Evolutionary conservation across 2,888 invertebrate species (phyloP), one percentile per base, ranked within the genome.

Genomic region (Drepanosiphum platanoidis): DNA sequence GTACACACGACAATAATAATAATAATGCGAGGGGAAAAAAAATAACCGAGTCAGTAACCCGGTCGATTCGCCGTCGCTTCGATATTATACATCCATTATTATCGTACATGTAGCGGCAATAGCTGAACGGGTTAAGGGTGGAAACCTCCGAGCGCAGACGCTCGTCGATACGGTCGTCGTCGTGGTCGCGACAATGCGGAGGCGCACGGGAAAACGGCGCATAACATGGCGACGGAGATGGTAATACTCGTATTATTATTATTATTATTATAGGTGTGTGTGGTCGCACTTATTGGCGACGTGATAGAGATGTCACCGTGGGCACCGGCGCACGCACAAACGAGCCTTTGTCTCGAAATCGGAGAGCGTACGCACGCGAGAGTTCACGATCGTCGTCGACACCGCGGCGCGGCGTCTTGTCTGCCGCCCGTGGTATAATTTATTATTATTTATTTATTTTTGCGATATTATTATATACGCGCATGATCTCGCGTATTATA

Each of bases 221-320:
- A 39, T 39, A 58, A 9, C 1, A 0, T n/a, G n/a, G n/a, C n/a
- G n/a, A n/a, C n/a, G n/a, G n/a, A n/a, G n/a, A n/a, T n/a, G n/a
- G n/a, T n/a, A n/a, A n/a, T n/a, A n/a, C n/a, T n/a, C n/a, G n/a
- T n/a, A n/a, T n/a, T n/a, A n/a, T n/a, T n/a, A n/a, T n/a, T n/a
- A n/a, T n/a, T n/a, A n/a, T n/a, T n/a, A n/a, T n/a, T n/a, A 30
- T 46, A 82, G 82, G 82, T 74, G 82, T 74, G 82, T 82, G 82
- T 82, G 82, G 82, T 82, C 82, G 82, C 82, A 82, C 82, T 82
- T 82, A 71, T 81, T 71, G 80, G 39, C 71, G 72, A 82, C 72
- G 82, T 74, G 82, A 82, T 82, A 82, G 82, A 82, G 82, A 82
- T 42, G 72, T 82, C 82, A 82, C 82, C 61, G 81, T 36, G 81